Evolutionary conservation across 1,140 invertebrate genomes (phyloP), one percentile per base, ranked within the genome.

Genomic region (Drosophila dunni): DNA sequence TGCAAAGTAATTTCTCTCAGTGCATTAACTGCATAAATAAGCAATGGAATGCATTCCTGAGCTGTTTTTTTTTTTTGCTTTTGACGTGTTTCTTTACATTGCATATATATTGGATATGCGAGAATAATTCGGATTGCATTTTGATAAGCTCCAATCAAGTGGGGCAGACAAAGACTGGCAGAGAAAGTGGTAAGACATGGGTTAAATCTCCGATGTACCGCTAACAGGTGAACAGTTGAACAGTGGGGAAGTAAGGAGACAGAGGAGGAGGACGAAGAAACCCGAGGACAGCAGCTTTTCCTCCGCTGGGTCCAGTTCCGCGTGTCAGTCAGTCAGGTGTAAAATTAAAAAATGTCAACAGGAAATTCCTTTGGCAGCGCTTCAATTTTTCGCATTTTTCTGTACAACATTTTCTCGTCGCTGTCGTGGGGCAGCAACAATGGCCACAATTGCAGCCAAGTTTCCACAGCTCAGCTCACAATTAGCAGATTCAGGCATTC

Each of bases 311-410:
- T 66, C 62, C 67, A 57, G 38, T 38, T 33, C 10, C 64, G 64
- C 61, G 70, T 65, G 58, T 79, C 83, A 86, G 79, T 86, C 83
- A 86, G 83, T 86, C 84, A 83, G 88, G 83, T 86, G 83, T 86
- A 86, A 86, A 86, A 86, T 86, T 86, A 86, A 86, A 86, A 86
- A 86, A 86, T 86, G 84, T 86, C 83, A 81, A 75, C 81, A 89
- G 84, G 64, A 88, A 88, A 88, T 88, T 89, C 84, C 84, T 88
- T 83, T 88, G 84, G 83, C 79, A 75, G 67, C 70, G 78, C 83
- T 86, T 86, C 82, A 82, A 79, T 83, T 85, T 70, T 78, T 54
- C 75, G 79, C 72, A 71, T 80, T 84, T 29, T 70, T 75, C 63
- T 79, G 61, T 79, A 62, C 57, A 61, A 80, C 73, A 68, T 67